Percentiles rank a stretch among this genome's conserved stretches.
These are phyloP conservation scores for Festucalex cinctus DNA, from an alignment of 2,113 vertebrate genomes.

Conservation along the genomic window DNA sequence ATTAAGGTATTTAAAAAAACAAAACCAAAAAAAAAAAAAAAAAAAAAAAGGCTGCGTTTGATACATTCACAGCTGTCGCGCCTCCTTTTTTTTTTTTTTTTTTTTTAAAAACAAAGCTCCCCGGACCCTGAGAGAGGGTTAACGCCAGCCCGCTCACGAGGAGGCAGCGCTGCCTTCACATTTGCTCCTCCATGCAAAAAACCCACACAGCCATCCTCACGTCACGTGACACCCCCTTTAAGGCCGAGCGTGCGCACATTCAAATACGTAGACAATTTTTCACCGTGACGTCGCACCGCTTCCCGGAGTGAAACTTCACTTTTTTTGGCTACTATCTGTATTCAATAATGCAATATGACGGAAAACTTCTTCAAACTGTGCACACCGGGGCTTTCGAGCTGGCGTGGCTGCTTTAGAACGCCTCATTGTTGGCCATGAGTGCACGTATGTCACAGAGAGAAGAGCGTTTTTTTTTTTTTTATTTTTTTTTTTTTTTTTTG, in stretches of 20 bases:
- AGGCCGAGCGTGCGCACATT: slow-evolving; percentile 59
- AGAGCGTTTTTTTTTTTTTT: no score
- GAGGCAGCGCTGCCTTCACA: slow-evolving; percentile 41
- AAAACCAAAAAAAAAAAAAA: background rate
- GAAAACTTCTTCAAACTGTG: background rate
- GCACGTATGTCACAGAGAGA: no score
- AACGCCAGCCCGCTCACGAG: slow-evolving; percentile 62
- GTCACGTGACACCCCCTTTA: slow-evolving; percentile 27
- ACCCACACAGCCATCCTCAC: slow-evolving; percentile 15
- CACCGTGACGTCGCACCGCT: background rate
- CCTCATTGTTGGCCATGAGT: no score
- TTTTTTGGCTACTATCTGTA: background rate
- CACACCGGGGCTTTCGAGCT: background rate
- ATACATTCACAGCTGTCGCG: slow-evolving; percentile 78
- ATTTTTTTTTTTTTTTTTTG: no score
- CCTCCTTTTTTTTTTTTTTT: slow-evolving; percentile 33
- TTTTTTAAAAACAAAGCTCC: slow-evolving; percentile 52
- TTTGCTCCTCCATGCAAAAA: slow-evolving; percentile 30
- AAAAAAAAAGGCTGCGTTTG: slow-evolving; percentile 71
- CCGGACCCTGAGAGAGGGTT: slow-evolving; percentile 62
- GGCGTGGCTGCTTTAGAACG: no score
- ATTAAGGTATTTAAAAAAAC: background rate
- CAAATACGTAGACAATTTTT: slow-evolving; percentile 5
- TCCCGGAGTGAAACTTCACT: background rate
- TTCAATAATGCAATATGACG: background rate